Evolutionary conservation across 2,888 invertebrate species (phyloP), one percentile per base, ranked within the genome.

Genomic region (Serripes groenlandicus): DNA sequence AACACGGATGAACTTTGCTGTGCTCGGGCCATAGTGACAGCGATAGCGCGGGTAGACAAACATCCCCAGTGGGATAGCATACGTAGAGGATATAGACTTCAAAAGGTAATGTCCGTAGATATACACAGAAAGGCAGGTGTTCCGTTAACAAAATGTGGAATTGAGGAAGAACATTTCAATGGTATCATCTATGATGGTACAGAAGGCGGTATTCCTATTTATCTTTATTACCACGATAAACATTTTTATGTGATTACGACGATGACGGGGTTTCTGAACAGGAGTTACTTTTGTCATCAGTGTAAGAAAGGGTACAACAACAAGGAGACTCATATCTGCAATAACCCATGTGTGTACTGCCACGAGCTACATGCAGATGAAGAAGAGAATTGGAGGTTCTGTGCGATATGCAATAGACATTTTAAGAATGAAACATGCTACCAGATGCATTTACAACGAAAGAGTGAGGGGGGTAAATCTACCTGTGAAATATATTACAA

Each of bases 221-320:
- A 81, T 28, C 58, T 83, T 26, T 81, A 81, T 64, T 52, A 74
- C 60, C 83, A 86, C 52, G 81, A 81, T 35, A 54, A 74, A 11
- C 86, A 86, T 73, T 86, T 71, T 74, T 83, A 81, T 68, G 78
- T 86, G 3, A 78, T 86, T 1, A 86, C 86, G 7, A 81, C 26
- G 15, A 78, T 86, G 75, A 42, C 83, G 7, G 81, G 75, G 2
- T 81, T 86, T 77, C 62, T 83, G 1, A 79, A 73, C 35, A 30
- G 76, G 23, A 82, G 64, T 54, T 79, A 79, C 70, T 81, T 79
- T 52, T 85, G 85, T 35, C 15, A n/a, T 3, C 42, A 21, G 30
- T 78, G 78, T 28, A 78, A 78, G 23, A 78, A 73, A 49, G 78
- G 78, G 21, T 74, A 78, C 60, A 34, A 69, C 15, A 62, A 54